Percentiles rank a stretch among this genome's conserved stretches.
These are phyloP conservation scores for Invenusta paracnida DNA, from an alignment of 2,888 invertebrate species.

Conservation along the genomic window DNA sequence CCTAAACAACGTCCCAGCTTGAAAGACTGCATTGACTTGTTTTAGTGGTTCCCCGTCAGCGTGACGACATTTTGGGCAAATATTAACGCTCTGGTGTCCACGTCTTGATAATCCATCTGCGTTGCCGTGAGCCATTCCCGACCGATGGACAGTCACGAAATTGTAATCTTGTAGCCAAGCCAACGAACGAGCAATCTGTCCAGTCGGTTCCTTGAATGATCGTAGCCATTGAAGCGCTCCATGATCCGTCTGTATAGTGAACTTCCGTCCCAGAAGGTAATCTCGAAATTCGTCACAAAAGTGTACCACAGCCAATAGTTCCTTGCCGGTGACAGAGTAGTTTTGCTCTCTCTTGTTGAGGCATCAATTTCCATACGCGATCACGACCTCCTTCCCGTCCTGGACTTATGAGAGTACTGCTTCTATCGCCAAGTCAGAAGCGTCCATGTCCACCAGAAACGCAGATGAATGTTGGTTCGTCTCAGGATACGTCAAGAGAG, in stretches of 20 bases:
- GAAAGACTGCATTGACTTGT: neutral
- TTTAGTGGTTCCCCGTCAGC: neutral
- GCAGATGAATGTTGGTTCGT: neutral
- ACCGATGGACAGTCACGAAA: conserved; percentile 56
- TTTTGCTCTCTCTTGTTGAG: neutral
- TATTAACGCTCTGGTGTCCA: neutral
- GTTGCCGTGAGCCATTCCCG: conserved; percentile 56
- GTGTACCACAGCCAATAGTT: conserved; percentile 52
- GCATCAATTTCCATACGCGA: neutral
- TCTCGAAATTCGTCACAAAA: conserved; percentile 57
- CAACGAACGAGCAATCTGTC: conserved; percentile 61
- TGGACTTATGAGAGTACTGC: conserved; percentile 23
- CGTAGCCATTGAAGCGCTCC: conserved; percentile 62
- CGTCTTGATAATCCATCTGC: conserved; percentile 58
- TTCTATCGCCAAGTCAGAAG: neutral
- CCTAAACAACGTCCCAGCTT: neutral
- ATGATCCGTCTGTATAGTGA: conserved; percentile 60
- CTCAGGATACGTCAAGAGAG: conserved; percentile 3
- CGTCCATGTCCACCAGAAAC: conserved; percentile 3
- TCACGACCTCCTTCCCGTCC: neutral
- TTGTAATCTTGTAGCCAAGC: conserved; percentile 58
- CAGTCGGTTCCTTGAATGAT: conserved; percentile 57
- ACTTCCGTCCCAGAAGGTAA: conserved; percentile 57
- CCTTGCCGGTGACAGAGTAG: conserved; percentile 44
- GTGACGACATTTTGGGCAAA: neutral